Evolutionary conservation across 2,888 invertebrate species (phyloP).

Genomic region (Stenichneumon culpator): DNA sequence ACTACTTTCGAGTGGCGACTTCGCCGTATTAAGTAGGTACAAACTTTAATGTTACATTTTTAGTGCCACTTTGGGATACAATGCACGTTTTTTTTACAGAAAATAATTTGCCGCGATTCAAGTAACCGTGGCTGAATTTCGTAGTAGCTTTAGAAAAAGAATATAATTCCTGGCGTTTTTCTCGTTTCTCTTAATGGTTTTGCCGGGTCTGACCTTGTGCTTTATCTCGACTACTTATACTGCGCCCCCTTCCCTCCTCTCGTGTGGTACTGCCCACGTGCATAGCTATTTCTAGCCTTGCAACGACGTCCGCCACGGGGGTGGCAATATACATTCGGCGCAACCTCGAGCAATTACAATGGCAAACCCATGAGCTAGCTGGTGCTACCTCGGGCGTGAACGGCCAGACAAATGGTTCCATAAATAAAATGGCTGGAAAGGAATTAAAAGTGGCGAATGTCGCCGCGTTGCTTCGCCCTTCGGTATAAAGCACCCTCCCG

Average conservation of each 20-base stretch:
- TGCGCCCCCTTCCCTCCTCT: conserved; percentile 13
- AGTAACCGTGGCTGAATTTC: conserved; percentile 43
- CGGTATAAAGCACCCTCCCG: conserved; percentile 9
- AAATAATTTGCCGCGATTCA: conserved; percentile 7
- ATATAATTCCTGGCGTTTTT: conserved; percentile 43
- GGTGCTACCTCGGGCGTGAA: conserved; percentile 44
- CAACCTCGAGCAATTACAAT: conserved; percentile 70
- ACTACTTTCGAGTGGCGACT: not conserved
- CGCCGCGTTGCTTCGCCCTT: conserved; percentile 48
- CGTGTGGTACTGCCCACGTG: conserved; percentile 36
- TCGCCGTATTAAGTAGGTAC: not conserved
- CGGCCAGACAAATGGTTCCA: conserved; percentile 68
- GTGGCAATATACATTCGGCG: conserved; percentile 65
- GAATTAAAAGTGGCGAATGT: conserved; percentile 71
- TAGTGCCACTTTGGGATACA: not conserved
- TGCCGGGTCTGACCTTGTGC: conserved; percentile 59
- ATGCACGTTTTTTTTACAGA: not conserved
- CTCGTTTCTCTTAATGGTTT: conserved; percentile 62
- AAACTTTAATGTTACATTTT: conserved; percentile 4
- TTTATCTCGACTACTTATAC: conserved; percentile 68
- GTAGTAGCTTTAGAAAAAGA: conserved; percentile 39
- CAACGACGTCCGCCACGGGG: conserved; percentile 18
- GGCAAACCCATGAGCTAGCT: conserved; percentile 58
- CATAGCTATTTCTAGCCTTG: conserved; percentile 61
- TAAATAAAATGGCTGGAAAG: conserved; percentile 69